Conservation (phyloP, 2,797 vertebrate species). For the Manis pentadactyla region DNA sequence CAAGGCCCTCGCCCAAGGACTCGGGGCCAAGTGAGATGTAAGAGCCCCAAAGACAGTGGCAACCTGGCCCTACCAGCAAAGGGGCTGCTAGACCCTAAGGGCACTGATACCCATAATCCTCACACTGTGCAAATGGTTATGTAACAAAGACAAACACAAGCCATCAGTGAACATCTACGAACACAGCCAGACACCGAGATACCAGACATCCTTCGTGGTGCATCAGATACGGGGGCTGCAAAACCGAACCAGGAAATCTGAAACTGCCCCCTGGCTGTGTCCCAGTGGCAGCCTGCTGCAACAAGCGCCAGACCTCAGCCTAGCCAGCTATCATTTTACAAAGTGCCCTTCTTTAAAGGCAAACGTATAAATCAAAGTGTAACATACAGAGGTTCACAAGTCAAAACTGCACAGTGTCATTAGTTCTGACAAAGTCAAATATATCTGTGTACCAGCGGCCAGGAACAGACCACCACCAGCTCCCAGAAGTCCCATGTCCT, state of each 20-base stretch:
- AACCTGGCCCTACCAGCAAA: background rate
- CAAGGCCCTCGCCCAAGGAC: background rate
- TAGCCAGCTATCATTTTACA: fast-evolving
- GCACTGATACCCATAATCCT: background rate
- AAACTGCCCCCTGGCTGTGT: background rate
- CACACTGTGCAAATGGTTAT: background rate
- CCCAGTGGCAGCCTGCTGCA: fast-evolving
- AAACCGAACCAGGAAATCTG: background rate
- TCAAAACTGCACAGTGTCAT: background rate
- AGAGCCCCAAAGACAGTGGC: background rate
- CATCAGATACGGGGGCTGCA: background rate
- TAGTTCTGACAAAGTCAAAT: background rate
- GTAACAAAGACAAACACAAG: constrained; percentile 4
- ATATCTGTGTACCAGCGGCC: background rate
- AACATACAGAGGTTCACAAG: background rate
- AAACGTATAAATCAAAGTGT: constrained; percentile 3
- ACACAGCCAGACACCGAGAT: fast-evolving
- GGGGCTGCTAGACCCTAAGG: background rate
- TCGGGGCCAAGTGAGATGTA: background rate
- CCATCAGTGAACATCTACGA: background rate
- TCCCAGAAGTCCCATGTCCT: background rate
- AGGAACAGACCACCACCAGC: background rate
- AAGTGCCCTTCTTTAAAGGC: background rate
- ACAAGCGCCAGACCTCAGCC: background rate
- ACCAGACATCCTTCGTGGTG: background rate